Conservation (phyloP, 2,888 invertebrate genomes). For the Oscheius onirici region DNA sequence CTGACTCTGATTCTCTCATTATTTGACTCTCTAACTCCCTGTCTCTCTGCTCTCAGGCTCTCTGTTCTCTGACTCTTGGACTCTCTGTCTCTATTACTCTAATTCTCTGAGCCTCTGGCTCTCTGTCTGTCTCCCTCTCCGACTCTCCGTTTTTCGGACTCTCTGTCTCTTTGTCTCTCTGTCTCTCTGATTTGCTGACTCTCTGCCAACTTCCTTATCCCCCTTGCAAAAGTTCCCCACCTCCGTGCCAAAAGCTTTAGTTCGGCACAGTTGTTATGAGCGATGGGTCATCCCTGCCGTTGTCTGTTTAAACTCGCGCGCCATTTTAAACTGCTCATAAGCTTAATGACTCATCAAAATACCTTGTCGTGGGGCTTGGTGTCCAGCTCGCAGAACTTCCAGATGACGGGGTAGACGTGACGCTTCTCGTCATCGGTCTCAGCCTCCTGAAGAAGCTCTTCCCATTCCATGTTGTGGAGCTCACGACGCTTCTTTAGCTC, state of each 20-base stretch:
- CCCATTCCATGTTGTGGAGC: conserved; percentile 79
- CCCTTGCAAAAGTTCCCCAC: background rate
- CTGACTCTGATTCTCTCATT: background rate
- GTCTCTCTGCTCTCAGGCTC: no score
- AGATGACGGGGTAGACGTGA: conserved; percentile 85
- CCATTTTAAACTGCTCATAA: conserved; percentile 3
- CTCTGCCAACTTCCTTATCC: background rate
- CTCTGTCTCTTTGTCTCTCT: background rate
- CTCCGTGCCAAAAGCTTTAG: background rate
- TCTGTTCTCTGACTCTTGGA: background rate
- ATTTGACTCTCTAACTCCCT: background rate
- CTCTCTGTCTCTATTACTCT: background rate
- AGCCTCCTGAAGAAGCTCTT: conserved; percentile 87
- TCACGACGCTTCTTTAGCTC: conserved; percentile 72
- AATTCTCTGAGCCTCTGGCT: background rate
- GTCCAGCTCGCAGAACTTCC: conserved; percentile 95
- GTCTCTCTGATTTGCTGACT: no score
- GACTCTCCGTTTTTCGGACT: background rate
- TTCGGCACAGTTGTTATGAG: conserved; percentile 20
- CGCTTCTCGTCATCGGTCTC: conserved; percentile 76
- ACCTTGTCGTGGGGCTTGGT: conserved; percentile 88
- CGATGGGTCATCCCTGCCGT: background rate
- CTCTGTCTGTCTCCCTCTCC: background rate
- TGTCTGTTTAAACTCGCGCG: no score
- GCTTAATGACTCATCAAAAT: background rate